These are phyloP conservation scores for Cephus spinipes DNA, from an alignment of 2,888 invertebrate species.

Conservation along the genomic window DNA sequence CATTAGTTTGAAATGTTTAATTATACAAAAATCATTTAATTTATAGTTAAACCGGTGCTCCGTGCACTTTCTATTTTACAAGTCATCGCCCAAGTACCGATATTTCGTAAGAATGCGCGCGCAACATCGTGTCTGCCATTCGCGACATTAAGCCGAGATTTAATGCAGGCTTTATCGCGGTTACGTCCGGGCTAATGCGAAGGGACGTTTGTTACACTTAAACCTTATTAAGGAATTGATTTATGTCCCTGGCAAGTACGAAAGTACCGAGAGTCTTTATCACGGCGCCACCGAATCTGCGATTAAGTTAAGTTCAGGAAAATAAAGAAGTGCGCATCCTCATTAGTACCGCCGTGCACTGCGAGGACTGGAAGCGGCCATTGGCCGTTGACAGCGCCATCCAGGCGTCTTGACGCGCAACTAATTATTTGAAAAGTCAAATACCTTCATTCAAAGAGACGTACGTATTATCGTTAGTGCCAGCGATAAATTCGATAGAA, in stretches of 20 bases:
- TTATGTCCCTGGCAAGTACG: constrained; percentile 31
- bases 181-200: constrained; percentile 33
- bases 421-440: background rate
- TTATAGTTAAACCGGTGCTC: background rate
- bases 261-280: constrained; percentile 24
- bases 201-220: constrained; percentile 43
- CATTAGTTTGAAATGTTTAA: background rate
- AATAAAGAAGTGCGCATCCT: background rate
- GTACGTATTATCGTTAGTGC: background rate
- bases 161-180: background rate
- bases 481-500: background rate
- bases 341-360: background rate
- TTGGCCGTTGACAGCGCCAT: background rate
- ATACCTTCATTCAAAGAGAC: background rate
- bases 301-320: background rate
- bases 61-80: constrained; percentile 1
- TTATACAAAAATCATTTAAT: background rate
- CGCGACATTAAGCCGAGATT: background rate
- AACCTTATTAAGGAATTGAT: constrained; percentile 48
- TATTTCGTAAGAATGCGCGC: background rate
- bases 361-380: background rate
- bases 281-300: constrained; percentile 7
- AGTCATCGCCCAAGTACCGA: constrained; percentile 5
- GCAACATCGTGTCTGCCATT: background rate
- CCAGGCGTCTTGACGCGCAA: background rate